Evolutionary conservation across 2,113 vertebrate genomes (phyloP).

Genomic region (Macaca nemestrina): DNA sequence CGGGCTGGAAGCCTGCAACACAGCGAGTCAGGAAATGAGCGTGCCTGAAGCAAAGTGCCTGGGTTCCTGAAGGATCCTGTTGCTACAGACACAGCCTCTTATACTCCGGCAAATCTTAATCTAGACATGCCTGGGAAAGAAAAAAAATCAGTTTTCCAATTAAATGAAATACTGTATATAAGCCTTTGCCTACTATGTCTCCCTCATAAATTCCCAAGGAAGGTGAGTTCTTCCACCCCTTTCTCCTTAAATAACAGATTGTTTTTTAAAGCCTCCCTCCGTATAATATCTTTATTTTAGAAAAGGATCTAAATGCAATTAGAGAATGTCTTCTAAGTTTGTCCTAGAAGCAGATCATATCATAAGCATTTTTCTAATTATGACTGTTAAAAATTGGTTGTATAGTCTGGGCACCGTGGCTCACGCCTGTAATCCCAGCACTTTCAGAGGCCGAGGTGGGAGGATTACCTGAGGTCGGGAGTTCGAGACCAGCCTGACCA

Average conservation of each 20-base stretch:
- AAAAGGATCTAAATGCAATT: slow-evolving; percentile 42
- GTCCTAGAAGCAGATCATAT: neutral
- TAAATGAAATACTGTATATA: slow-evolving; percentile 30
- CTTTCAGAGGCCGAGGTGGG: no score
- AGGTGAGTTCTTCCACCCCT: neutral
- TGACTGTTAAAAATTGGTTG: neutral
- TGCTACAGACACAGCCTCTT: neutral
- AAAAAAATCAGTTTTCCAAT: slow-evolving; percentile 29
- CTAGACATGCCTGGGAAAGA: neutral
- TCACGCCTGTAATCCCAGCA: no score
- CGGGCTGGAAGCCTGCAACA: neutral
- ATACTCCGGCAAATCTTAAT: slow-evolving; percentile 1
- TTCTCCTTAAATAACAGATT: neutral
- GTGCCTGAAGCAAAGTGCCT: neutral
- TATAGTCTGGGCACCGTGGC: no score
- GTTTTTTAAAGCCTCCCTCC: neutral
- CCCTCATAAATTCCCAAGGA: slow-evolving; percentile 40
- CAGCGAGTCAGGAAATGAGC: neutral
- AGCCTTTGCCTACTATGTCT: neutral
- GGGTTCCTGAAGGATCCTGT: neutral
- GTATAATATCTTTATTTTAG: neutral
- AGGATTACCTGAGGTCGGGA: no score
- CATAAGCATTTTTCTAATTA: neutral
- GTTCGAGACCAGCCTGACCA: no score
- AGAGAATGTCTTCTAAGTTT: slow-evolving; percentile 35